Base-by-base conservation (phyloP, 2,888 invertebrate genomes). In the Eupsilia transversa region DNA sequence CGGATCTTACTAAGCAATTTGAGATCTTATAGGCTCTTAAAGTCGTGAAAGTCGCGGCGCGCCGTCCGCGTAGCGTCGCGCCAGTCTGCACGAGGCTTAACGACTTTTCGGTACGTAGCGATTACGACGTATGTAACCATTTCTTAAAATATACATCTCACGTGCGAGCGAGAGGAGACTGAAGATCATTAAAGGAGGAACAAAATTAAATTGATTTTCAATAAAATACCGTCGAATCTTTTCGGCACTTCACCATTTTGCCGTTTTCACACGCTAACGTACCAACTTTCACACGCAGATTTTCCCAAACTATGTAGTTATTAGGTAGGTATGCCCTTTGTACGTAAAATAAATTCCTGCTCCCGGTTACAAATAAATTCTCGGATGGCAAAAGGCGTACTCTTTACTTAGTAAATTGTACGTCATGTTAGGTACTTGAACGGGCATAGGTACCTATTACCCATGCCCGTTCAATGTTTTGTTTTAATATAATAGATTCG, bases 141-240 rank as follows among this genome's bases (percentile, higher is more conserved):
- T 60, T 33, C 33, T 61, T 57, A 52, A 72, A 73, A 46, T 82
- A 70, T 65, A 64, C 68, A 27, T 14, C 46, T 2, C 57, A 54
- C 66, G 54, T 76, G 33, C 60, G 43, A 41, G 43, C 79, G 70
- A 70, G 72, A 43, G 23, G 1, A 30, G 65, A 72, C 77, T 74
- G 46, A 41, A 65, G 43, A n/a, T 17, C 33, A 57, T 57, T 57
- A 70, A 72, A 69, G 57, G 41, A 68, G 41, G 9, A 56, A 65
- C 59, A 72, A 68, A 65, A 23, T 61, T 4, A 70, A 83, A 79
- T 79, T 54, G 72, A 72, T 83, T 70, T 72, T 14, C 17, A 64
- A 56, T 4, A 35, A 35, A 35, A 35, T 67, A 52, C 10, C 35
- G 10, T 52, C 43, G 43, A 30, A 52, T 52, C 23, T 23, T 38